Conservation (phyloP, 2,113 vertebrate species). For the Callaeas wilsoni region DNA sequence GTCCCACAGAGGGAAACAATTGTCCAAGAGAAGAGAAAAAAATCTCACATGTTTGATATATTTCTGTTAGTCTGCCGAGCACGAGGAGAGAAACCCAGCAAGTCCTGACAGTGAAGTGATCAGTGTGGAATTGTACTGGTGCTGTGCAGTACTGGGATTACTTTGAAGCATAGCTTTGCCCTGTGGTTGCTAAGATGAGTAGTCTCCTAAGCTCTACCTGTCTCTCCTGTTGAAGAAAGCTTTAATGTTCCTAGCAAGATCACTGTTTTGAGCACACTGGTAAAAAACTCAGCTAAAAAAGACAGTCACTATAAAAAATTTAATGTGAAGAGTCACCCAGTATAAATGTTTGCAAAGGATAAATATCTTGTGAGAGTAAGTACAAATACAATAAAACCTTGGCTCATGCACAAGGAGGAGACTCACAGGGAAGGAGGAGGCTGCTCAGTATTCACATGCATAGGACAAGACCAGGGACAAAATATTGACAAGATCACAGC, state of each 20-base stretch:
- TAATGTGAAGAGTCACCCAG: background rate
- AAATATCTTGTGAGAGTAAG: background rate
- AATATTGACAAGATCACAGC: background rate
- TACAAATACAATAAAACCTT: background rate
- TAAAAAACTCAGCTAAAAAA: background rate
- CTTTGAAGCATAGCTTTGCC: background rate
- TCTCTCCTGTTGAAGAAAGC: background rate
- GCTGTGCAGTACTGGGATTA: background rate
- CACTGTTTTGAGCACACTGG: background rate
- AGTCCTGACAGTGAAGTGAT: background rate
- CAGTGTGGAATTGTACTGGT: background rate
- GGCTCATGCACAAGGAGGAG: background rate
- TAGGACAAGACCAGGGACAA: background rate
- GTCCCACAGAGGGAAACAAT: background rate
- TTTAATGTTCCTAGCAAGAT: background rate
- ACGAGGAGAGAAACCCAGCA: background rate
- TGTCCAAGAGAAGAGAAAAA: background rate
- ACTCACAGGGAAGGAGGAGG: background rate
- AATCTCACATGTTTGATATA: accelerated
- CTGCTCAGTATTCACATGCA: background rate
- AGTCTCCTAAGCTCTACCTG: background rate
- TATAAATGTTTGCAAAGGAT: background rate
- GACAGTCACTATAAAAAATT: background rate
- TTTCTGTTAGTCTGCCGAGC: background rate
- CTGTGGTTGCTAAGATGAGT: background rate